Conservation (phyloP, 1,140 invertebrate species). For the Mesaphorura yosii region DNA sequence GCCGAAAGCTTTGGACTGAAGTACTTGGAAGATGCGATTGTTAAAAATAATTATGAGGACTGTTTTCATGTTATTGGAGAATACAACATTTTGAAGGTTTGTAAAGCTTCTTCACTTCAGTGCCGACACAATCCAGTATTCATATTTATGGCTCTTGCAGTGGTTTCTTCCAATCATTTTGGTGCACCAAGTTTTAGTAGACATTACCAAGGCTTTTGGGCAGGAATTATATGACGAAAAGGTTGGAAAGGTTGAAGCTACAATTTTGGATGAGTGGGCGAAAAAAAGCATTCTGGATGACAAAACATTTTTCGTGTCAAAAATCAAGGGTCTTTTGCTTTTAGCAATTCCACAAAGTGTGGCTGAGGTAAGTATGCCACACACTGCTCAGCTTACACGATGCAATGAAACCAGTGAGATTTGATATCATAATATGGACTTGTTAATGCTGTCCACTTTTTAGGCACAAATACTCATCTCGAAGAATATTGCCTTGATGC, state of each 20-base stretch:
- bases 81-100: slow-evolving; percentile 8
- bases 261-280: not conserved
- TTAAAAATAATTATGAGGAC: slow-evolving; percentile 11
- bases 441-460: no score
- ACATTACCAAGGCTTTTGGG: not conserved
- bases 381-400: no score
- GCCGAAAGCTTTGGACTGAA: slow-evolving; percentile 17
- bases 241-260: not conserved
- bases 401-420: no score
- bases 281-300: not conserved
- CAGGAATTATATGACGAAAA: not conserved
- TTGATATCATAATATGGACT: no score
- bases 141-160: no score
- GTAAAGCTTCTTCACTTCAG: no score
- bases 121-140: no score
- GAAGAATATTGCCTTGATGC: not conserved
- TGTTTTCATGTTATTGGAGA: slow-evolving; percentile 3
- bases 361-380: no score
- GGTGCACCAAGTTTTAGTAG: not conserved
- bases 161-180: not conserved
- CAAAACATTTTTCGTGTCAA: not conserved
- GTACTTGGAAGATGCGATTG: slow-evolving; percentile 8
- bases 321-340: not conserved
- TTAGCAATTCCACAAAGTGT: not conserved
- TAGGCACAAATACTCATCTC: no score